phyloP scores from a whole-genome alignment of 2,888 invertebrate species.

The Dynastes maya region DNA sequence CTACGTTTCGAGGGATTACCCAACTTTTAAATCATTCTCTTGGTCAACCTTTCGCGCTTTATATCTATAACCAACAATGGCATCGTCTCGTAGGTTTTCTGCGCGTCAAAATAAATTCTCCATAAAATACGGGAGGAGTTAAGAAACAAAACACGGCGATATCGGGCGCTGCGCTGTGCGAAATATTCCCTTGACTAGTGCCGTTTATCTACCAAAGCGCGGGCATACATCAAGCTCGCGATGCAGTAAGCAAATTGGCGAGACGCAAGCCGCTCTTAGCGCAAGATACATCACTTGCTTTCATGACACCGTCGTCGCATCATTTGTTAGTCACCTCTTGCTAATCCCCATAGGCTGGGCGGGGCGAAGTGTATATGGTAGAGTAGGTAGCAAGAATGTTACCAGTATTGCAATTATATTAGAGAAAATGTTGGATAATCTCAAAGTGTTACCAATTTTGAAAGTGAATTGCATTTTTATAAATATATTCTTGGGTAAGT shows the following conservation, averaged over 20 bases:
- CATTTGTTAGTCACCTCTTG: not conserved
- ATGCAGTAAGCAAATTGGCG: conserved; percentile 27
- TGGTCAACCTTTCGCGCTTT: too few relatives aligned
- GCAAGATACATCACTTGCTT: conserved; percentile 28
- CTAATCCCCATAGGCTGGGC: too few relatives aligned
- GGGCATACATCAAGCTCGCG: conserved; percentile 18
- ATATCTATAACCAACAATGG: too few relatives aligned
- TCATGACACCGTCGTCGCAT: conserved; percentile 8
- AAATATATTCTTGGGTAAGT: too few relatives aligned
- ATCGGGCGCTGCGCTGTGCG: not conserved
- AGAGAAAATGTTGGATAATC: too few relatives aligned
- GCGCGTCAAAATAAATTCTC: not conserved
- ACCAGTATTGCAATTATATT: too few relatives aligned
- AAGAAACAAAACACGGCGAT: not conserved
- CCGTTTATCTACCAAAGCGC: conserved; percentile 4
- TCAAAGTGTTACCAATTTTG: too few relatives aligned
- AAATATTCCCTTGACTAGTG: not conserved
- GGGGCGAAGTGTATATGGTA: too few relatives aligned
- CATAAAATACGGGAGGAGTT: not conserved
- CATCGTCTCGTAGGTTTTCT: not conserved
- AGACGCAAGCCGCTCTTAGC: conserved; percentile 1
- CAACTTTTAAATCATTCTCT: too few relatives aligned
- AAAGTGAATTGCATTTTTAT: too few relatives aligned
- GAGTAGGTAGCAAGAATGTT: too few relatives aligned
- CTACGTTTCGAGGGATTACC: too few relatives aligned